Evolutionary conservation across 2,113 vertebrate species (phyloP).

Genomic region (Equus quagga): DNA sequence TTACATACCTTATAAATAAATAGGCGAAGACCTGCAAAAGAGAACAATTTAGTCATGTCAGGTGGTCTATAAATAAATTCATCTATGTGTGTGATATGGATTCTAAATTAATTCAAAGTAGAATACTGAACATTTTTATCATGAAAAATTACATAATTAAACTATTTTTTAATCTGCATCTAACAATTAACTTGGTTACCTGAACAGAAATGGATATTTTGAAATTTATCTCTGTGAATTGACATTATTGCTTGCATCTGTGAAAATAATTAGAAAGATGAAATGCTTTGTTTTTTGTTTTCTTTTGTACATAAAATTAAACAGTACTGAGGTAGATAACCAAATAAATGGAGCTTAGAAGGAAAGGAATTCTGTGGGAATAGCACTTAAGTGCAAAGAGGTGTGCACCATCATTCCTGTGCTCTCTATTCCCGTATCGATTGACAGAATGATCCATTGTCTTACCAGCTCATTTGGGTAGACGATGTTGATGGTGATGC

Average conservation of each 20-base stretch:
- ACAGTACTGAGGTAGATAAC: not conserved
- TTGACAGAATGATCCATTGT: not conserved
- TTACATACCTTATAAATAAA: slow-evolving; percentile 77
- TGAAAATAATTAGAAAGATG: slow-evolving; percentile 13
- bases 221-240: not conserved
- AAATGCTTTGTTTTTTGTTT: not conserved
- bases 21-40: slow-evolving; percentile 58
- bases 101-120: slow-evolving; percentile 45
- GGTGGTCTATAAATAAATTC: slow-evolving; percentile 68
- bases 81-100: slow-evolving; percentile 53
- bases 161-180: not conserved
- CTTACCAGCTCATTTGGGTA: not conserved
- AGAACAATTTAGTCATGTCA: slow-evolving; percentile 65
- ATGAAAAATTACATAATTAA: not conserved
- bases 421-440: not conserved
- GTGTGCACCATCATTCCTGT: not conserved
- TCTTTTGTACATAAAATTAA: not conserved
- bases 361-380: not conserved
- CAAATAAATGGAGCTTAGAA: not conserved
- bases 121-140: slow-evolving; percentile 30
- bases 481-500: not conserved
- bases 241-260: not conserved
- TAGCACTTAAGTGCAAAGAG: not conserved
- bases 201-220: not conserved
- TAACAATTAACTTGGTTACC: not conserved